These are phyloP conservation scores for Neoascia interrupta DNA, from an alignment of 2,888 invertebrate species.

Conservation along the genomic window DNA sequence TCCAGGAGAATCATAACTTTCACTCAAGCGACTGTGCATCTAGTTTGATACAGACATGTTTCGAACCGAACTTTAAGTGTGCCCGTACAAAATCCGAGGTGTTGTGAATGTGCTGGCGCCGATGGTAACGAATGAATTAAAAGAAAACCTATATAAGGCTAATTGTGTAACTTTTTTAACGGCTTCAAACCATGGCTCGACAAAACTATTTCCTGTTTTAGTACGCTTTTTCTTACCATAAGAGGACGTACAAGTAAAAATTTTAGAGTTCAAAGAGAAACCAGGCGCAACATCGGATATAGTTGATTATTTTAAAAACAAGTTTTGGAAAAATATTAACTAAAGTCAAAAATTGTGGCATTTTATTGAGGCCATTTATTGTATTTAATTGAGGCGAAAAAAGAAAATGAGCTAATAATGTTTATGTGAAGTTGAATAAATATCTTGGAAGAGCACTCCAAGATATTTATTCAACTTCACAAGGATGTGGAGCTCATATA, in stretches of 20 bases:
- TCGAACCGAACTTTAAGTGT: not conserved
- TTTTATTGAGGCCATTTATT: not conserved
- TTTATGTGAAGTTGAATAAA: too few species aligned
- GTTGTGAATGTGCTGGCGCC: slow-evolving; percentile 1
- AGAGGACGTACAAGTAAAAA: too few species aligned
- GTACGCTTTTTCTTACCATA: too few species aligned
- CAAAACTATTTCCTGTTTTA: too few species aligned
- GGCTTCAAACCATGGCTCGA: not conserved
- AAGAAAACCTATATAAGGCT: not conserved
- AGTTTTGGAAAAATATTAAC: not conserved
- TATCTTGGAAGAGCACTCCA: not conserved
- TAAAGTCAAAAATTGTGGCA: not conserved
- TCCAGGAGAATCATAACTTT: slow-evolving; percentile 65
- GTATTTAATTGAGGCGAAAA: not conserved
- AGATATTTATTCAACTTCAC: too few species aligned
- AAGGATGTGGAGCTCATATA: not conserved
- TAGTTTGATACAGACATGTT: not conserved
- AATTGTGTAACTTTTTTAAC: not conserved
- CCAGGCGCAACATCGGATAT: slow-evolving; percentile 3
- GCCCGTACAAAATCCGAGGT: slow-evolving; percentile 2
- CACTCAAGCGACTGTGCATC: slow-evolving; percentile 61
- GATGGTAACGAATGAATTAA: not conserved
- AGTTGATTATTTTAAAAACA: slow-evolving; percentile 5
- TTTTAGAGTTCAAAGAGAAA: not conserved
- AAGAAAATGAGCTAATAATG: not conserved